Evolutionary conservation across 2,113 vertebrate species (phyloP).

Genomic region (Dascyllus trimaculatus): DNA sequence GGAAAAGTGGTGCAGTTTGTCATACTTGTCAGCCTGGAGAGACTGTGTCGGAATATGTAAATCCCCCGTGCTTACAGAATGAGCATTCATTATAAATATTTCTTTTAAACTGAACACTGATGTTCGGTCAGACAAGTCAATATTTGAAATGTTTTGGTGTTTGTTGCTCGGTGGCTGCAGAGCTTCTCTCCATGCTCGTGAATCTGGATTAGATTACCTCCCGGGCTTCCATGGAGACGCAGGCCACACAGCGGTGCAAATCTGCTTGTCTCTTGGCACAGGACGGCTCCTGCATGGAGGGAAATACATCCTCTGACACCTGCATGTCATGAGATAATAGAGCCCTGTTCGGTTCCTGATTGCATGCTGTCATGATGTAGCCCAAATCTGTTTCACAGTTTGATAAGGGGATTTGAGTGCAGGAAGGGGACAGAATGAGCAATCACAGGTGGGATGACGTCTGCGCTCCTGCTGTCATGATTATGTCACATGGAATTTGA

Average conservation of each 20-base stretch:
- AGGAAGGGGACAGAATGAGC: constrained; percentile 63
- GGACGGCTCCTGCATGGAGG: constrained; percentile 32
- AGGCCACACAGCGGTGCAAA: constrained; percentile 42
- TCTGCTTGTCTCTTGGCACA: constrained; percentile 39
- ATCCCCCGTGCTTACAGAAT: constrained; percentile 17
- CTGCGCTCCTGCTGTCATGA: constrained; percentile 39
- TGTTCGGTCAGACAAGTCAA: constrained; percentile 24
- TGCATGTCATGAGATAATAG: constrained; percentile 59
- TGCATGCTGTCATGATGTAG: constrained; percentile 60
- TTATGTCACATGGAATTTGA: constrained; percentile 38
- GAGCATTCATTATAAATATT: constrained; percentile 19
- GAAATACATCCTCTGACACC: constrained; percentile 50
- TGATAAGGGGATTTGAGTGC: constrained; percentile 59
- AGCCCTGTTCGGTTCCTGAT: constrained; percentile 60
- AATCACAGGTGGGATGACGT: constrained; percentile 63
- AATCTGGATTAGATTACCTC: constrained; percentile 39
- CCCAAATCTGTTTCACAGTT: constrained; percentile 61
- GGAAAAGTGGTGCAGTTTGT: constrained; percentile 24
- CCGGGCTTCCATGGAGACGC: constrained; percentile 39
- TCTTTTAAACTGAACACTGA: constrained; percentile 9
- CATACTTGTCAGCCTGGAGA: constrained; percentile 17
- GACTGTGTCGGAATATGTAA: constrained; percentile 37
- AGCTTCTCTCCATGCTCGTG: constrained; percentile 8
- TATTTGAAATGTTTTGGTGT: constrained; percentile 32
- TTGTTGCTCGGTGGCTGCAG: constrained; percentile 20